A percentile compares a stretch with the other conserved stretches of the same genome.
Evolutionary conservation across 1,140 invertebrate species (phyloP).

Genomic region (Lordiphosa stackelbergi): DNA sequence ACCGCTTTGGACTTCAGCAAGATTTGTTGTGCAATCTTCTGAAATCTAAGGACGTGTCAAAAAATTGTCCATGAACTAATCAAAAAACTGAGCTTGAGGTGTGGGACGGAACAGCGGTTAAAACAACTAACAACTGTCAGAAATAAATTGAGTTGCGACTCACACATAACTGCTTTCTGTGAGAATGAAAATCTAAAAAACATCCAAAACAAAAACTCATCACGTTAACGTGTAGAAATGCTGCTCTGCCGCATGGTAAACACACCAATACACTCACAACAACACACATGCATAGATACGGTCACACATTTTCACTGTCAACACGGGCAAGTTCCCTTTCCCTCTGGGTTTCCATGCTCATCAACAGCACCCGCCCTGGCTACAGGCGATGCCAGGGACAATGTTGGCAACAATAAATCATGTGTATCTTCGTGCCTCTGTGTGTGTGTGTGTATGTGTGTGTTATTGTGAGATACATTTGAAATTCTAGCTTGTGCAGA

Average conservation of each 20-base stretch:
- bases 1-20: too few species aligned
- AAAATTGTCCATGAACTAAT: too few species aligned
- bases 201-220: slow-evolving; percentile 60
- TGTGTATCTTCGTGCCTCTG: slow-evolving; percentile 21
- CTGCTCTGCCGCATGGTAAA: slow-evolving; percentile 44
- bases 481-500: slow-evolving; percentile 64
- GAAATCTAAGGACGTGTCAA: too few species aligned
- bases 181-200: slow-evolving; percentile 42
- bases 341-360: slow-evolving; percentile 35
- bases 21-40: too few species aligned
- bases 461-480: slow-evolving; percentile 53
- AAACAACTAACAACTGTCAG: slow-evolving; percentile 43
- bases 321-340: slow-evolving; percentile 30
- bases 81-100: too few species aligned
- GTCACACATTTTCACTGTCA: slow-evolving; percentile 59
- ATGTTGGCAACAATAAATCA: slow-evolving; percentile 62
- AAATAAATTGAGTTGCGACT: slow-evolving; percentile 54
- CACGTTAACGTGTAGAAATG: slow-evolving; percentile 56
- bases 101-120: background rate
- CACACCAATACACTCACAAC: slow-evolving; percentile 17
- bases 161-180: slow-evolving; percentile 20
- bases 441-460: slow-evolving; percentile 9
- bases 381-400: slow-evolving; percentile 26
- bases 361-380: slow-evolving; percentile 37
- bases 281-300: slow-evolving; percentile 27